These are phyloP conservation scores for Piaya cayana DNA, from an alignment of 2,113 vertebrate species.

Conservation along the genomic window DNA sequence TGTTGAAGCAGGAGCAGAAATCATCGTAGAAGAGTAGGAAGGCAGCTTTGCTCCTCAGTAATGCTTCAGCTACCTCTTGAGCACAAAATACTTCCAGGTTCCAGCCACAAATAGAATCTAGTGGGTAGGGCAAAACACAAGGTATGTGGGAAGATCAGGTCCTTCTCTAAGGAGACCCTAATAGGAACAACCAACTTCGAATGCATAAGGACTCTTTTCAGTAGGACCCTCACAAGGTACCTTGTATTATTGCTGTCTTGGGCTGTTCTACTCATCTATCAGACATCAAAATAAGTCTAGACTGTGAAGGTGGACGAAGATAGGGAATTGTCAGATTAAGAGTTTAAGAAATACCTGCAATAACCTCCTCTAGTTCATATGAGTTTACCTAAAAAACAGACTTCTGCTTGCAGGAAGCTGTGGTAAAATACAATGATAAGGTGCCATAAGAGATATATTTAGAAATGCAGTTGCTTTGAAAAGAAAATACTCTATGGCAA, in stretches of 20 bases:
- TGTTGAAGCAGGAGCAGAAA: neutral
- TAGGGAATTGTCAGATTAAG: neutral
- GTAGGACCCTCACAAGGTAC: neutral
- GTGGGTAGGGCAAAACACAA: rapidly evolving
- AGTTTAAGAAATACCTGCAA: neutral
- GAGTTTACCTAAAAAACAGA: neutral
- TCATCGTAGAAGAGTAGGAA: neutral
- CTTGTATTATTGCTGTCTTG: rapidly evolving
- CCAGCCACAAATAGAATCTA: rapidly evolving
- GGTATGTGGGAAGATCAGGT: neutral
- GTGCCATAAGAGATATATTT: neutral
- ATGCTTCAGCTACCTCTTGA: neutral
- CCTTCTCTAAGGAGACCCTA: neutral
- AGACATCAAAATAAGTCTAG: neutral
- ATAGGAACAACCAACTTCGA: neutral
- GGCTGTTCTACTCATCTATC: neutral
- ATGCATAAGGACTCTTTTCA: neutral
- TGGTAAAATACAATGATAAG: neutral
- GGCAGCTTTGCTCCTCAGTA: neutral
- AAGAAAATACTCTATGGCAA: neutral
- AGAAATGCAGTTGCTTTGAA: neutral
- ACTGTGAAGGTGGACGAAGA: neutral
- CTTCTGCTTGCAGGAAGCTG: neutral
- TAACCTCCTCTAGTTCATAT: neutral
- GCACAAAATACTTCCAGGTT: neutral